Evolutionary conservation across 2,888 invertebrate species (phyloP), one percentile per base, ranked within the genome.

Genomic region (Phasia obesa): DNA sequence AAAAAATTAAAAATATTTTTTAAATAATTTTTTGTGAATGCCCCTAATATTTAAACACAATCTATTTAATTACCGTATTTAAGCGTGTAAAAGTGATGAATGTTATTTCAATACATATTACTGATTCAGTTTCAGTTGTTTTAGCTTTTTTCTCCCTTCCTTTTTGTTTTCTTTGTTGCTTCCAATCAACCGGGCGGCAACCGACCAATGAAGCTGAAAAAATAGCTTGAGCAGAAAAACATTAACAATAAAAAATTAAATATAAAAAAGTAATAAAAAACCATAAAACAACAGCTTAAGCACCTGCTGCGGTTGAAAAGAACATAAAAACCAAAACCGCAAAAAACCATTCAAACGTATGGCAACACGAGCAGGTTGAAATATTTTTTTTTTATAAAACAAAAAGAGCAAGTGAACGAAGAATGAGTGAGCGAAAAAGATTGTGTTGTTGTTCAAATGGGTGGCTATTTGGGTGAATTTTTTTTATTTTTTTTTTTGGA

Each of bases 121-220:
- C 17, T 57, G 13, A 42, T 17, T 59, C 35, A 49, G 0, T 15
- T 47, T 31, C 5, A 3, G 9, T 70, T 57, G 9, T 70, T 57
- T n/a, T 15, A 25, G 2, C 5, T n/a, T 53, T 11, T 62, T 73
- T 47, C 27, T 31, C 7, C 53, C 60, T 75, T n/a, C 4, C 11
- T 38, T 2, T 38, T 47, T 1, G 2, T 17, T 2, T 17, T 47
- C 2, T 47, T 19, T 31, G 35, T 55, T 38, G 11, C 27, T 51
- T 15, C n/a, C 42, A 17, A 27, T 27, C 9, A 59, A 25, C 6
- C 47, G 49, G n/a, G 11, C 73, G n/a, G n/a, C n/a, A n/a, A n/a
- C n/a, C n/a, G 64, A 44, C 57, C 73, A 73, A 69, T 81, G 55
- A 77, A 77, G 81, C 62, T 38, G 67, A 81, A 73, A 81, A 74